Base-by-base conservation (phyloP, 2,797 vertebrate genomes). In the Malacoraja senta region DNA sequence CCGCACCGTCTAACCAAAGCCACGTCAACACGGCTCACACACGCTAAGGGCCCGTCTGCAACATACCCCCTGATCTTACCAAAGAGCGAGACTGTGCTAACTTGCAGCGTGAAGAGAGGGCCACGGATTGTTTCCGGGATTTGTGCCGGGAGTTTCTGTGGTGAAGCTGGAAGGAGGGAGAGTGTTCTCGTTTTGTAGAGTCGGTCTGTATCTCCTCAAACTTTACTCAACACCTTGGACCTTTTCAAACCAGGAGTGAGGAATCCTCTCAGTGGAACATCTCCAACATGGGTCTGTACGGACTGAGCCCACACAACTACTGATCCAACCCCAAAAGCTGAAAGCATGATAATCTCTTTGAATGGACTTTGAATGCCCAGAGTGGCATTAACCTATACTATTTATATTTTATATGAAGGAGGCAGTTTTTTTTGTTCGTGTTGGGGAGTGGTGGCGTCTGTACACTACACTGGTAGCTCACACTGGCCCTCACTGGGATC, bases 381-480 rank as follows among this genome's bases (percentile, higher is more conserved):
- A 8, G 38, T 53, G 38, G 26, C 26, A 35, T 92, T 72, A n/a
- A 26, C 76, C 44, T 92, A 38, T 76, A 38, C 21, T 92, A 76
- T 76, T 92, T 63, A 92, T 92, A 12, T 32, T 92, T 35, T 44
- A 71, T 74, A 74, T 72, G 35, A 74, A 91, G 90, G 68, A 12
- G 76, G 9, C 71, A 68, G 17, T 88, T 26, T 24, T 24, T 88
- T 71, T 91, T 91, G 21, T 74, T 29, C 12, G 68, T 15, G 32
- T 44, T 91, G 24, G 90, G 81, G 44, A 74, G 44, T 65, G 58
- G 61, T 32, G 61, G 8, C 4, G 6, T 53, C 29, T 15, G 24
- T 83, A 29, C 44, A 26, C 10, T 26, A 26, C 53, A 84, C 58
- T 29, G 38, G 9, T 68, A 91, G 32, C 88, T 91, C 44, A 35